Base-by-base conservation (phyloP, 1,140 invertebrate species). In the Solenopsis invicta region DNA sequence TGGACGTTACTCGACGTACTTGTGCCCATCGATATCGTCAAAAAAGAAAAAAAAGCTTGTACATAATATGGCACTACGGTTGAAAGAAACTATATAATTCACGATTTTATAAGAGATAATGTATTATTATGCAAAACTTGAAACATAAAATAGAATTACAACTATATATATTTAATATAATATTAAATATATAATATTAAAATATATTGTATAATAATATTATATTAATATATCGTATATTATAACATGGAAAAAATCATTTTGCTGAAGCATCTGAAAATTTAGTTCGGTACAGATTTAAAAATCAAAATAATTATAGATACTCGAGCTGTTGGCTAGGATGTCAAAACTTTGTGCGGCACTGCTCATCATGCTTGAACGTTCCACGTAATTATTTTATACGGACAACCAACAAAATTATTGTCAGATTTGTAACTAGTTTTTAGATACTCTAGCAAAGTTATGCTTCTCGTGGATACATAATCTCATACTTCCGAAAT, bases 31-130 rank as follows among this genome's bases (percentile, higher is more conserved):
- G 13, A 16, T 10, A 18, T 77, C 48, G 16, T 61, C 12, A 34
- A 62, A 77, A 77, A 48, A 62, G 12, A 78, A 48, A 78, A 64
- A 78, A n/a, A 61, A 29, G 29, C 29, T 24, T 18, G 52, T 48
- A 48, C 12, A 69, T 69, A 6, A 69, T n/a, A 69, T 16, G 13
- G 62, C 62, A 13, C 64, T 67, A 67, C 16, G 3, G 16, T 45
- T 48, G 24, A 34, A 50, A 66, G 3, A 12, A n/a, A 64, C 34
- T n/a, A 34, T 24, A 50, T 59, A 9, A 41, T 45, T 41, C n/a
- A 24, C 16, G 8, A 12, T 29, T 62, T 4, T 45, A 24, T 16
- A n/a, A 13, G 0, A 62, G 4, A 48, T 56, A 41, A 74, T 13
- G 5, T 4, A 4, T 45, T 10, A 12, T 59, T 77, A 48, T 29